Conservation (phyloP, 2,888 invertebrate species). For the Drosophila sordidula region DNA sequence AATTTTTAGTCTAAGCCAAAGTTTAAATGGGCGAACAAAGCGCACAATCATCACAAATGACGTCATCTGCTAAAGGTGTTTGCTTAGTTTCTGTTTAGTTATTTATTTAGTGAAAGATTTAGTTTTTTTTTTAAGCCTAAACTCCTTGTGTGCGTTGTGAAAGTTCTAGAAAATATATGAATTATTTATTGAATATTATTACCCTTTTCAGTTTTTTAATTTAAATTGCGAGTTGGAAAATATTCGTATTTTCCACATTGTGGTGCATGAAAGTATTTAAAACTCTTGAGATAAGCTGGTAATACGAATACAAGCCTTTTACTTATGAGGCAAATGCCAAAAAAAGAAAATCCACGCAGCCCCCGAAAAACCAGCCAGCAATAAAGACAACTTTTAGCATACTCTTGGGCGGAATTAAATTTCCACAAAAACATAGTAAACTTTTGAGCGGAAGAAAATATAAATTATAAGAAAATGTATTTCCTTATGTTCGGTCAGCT, state of each 20-base stretch:
- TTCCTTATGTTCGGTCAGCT: not conserved
- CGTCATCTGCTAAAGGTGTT: constrained; percentile 28
- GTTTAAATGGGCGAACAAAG: constrained; percentile 13
- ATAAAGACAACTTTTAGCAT: constrained; percentile 1
- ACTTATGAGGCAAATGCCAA: not conserved
- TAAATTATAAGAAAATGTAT: constrained; percentile 4
- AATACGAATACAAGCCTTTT: not conserved
- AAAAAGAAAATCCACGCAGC: constrained; percentile 6
- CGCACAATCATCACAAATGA: constrained; percentile 35
- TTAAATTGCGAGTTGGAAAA: not conserved
- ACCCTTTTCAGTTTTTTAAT: constrained; percentile 1
- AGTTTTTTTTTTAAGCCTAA: constrained; percentile 39
- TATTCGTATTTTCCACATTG: constrained; percentile 6
- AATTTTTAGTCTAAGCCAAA: constrained; percentile 38
- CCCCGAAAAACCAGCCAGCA: not conserved
- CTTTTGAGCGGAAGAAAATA: constrained; percentile 19
- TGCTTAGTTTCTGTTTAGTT: constrained; percentile 50
- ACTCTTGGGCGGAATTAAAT: constrained; percentile 5
- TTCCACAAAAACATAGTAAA: constrained; percentile 10
- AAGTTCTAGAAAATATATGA: constrained; percentile 63
- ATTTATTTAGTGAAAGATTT: constrained; percentile 60
- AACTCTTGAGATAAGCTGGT: constrained; percentile 4
- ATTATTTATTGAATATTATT: constrained; percentile 66
- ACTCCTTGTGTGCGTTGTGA: constrained; percentile 50
- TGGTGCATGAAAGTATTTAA: constrained; percentile 15